Base-by-base conservation (phyloP, 1,140 invertebrate species). In the Holotrichia oblita region DNA sequence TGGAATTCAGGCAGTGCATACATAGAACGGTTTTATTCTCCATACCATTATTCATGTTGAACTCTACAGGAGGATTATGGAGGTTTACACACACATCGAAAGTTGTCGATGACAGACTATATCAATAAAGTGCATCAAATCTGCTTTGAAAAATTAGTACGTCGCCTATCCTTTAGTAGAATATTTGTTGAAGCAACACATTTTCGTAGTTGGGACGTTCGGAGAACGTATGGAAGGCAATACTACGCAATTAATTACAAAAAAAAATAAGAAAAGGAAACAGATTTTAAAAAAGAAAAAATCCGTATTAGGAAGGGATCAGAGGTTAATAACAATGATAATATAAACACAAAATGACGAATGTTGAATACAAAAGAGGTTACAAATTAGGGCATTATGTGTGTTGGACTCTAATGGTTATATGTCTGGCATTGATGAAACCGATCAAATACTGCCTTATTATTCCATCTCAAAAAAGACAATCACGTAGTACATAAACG, bases 131-230 rank as follows among this genome's bases (percentile, higher is more conserved):
- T 41, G 4, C 77, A 78, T 44, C 0, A 41, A 14, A 20, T 78
- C 3, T 74, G 55, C n/a, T 40, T 40, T 74, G 40, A 72, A 78
- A 22, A 78, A 78, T 27, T 78, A 78, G 40, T 78, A 78, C 40
- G 74, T n/a, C 44, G 55, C 41, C 48, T 40, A 48, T 14, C 20
- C 2, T 14, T 55, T 78, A 24, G 40, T 27, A 20, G 27, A 73
- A 48, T 8, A 0, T 42, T 44, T 78, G 6, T 55, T 69, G n/a
- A 44, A 78, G 34, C 17, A 74, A 44, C 22, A 78, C 34, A 78
- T 44, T 24, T 6, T 73, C 27, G n/a, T 59, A 42, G 40, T 61
- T 40, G 72, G 72, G 41, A 78, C 77, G 7, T 61, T 78, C n/a
- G 48, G 77, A n/a, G 6, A 34, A 59, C 9, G 3, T 61, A n/a